Evolutionary conservation across 2,113 vertebrate species (phyloP).

Genomic region (Dasyurus viverrinus): DNA sequence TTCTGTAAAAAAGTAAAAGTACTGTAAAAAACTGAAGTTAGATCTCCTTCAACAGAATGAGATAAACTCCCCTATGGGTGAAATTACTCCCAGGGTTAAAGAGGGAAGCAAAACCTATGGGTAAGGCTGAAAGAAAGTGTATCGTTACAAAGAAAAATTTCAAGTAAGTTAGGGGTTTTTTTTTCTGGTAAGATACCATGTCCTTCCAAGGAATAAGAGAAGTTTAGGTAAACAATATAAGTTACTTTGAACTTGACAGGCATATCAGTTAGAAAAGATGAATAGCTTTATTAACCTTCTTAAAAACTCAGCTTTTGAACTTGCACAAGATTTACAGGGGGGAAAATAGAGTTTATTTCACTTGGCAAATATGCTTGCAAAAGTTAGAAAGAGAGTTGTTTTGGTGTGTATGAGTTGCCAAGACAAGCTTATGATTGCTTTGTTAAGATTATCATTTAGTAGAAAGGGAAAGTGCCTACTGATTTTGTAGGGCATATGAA

Average conservation of each 20-base stretch:
- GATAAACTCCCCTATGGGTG: not conserved
- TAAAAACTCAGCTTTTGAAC: not conserved
- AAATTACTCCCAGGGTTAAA: not conserved
- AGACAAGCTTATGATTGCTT: not conserved
- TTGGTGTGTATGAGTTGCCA: not conserved
- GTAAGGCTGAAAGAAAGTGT: not conserved
- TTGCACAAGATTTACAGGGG: not conserved
- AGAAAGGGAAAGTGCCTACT: not conserved
- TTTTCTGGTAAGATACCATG: not conserved
- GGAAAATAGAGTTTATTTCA: not conserved
- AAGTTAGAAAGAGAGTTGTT: not conserved
- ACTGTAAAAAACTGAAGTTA: not conserved
- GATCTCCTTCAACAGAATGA: not conserved
- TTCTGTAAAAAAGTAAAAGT: not conserved
- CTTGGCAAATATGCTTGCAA: not conserved
- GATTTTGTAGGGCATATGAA: not conserved
- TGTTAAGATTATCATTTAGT: not conserved
- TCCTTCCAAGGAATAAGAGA: not conserved
- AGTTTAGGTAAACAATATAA: not conserved
- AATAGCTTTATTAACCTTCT: not conserved
- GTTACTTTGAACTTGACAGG: not conserved
- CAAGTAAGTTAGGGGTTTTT: not conserved
- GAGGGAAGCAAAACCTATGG: not conserved
- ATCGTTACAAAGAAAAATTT: not conserved
- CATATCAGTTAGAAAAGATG: not conserved